These are phyloP conservation scores for Tautogolabrus adspersus DNA, from an alignment of 2,113 vertebrate species.

Conservation along the genomic window DNA sequence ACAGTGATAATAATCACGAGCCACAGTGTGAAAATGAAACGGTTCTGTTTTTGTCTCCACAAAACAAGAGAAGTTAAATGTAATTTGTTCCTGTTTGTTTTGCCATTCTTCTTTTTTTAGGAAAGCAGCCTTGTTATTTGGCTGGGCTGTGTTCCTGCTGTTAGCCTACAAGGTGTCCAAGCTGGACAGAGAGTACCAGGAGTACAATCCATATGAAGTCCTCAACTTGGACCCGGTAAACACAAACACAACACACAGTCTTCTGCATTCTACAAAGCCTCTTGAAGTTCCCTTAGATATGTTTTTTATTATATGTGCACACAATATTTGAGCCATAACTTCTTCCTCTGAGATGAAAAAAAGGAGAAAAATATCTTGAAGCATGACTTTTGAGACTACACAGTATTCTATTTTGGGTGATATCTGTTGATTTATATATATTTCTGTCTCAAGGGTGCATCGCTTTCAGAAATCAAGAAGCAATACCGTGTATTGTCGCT, in stretches of 20 bases:
- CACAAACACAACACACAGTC: neutral
- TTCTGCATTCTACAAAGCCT: neutral
- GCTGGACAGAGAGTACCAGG: slow-evolving; percentile 97
- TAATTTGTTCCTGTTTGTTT: slow-evolving; percentile 29
- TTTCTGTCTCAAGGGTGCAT: slow-evolving; percentile 87
- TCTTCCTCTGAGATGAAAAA: neutral
- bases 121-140: slow-evolving; percentile 94
- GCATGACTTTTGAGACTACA: neutral
- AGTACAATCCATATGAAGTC: slow-evolving; percentile 98
- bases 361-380: slow-evolving; percentile 6
- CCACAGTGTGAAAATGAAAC: neutral
- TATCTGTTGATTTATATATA: slow-evolving; percentile 16
- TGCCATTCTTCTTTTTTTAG: slow-evolving; percentile 75
- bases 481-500: slow-evolving; percentile 93
- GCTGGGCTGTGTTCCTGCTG: slow-evolving; percentile 97
- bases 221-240: slow-evolving; percentile 94
- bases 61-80: slow-evolving; percentile 1
- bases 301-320: neutral
- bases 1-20: neutral
- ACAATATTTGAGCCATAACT: neutral
- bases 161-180: slow-evolving; percentile 98
- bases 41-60: neutral
- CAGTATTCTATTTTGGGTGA: neutral
- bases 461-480: slow-evolving; percentile 94
- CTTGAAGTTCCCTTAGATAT: neutral